Conservation (phyloP, 2,797 vertebrate genomes). For the Sebastes nivosus region DNA sequence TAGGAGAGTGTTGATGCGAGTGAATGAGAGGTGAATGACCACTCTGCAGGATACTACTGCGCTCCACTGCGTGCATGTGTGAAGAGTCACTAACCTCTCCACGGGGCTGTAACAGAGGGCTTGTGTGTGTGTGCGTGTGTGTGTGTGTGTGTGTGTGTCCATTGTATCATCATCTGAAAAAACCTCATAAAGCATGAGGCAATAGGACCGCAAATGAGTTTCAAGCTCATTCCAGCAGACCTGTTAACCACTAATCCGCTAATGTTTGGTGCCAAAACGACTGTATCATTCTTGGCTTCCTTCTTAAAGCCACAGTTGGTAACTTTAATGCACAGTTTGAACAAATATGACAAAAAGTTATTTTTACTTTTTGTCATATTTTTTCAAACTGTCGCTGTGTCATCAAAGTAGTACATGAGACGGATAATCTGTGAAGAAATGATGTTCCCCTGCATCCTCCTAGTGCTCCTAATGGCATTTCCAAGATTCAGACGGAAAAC, state of each 20-base stretch:
- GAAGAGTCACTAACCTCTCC: slow-evolving; percentile 40
- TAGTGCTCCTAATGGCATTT: too few relatives aligned
- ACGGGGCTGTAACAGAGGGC: not conserved
- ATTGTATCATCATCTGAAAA: not conserved
- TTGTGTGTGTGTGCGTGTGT: not conserved
- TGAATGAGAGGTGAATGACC: slow-evolving; percentile 14
- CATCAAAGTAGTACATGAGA: not conserved
- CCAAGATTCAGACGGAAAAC: not conserved
- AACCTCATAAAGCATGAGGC: not conserved
- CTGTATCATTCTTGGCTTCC: not conserved
- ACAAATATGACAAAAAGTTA: too few relatives aligned
- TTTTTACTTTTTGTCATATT: too few relatives aligned
- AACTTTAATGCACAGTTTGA: not conserved
- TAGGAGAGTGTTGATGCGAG: not conserved
- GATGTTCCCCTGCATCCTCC: not conserved
- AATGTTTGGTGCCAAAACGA: not conserved
- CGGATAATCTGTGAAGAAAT: not conserved
- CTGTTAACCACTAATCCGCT: not conserved
- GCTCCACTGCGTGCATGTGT: slow-evolving; percentile 37
- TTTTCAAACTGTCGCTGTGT: too few relatives aligned
- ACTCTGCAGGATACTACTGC: slow-evolving; percentile 17
- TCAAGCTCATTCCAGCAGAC: not conserved
- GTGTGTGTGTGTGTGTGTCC: not conserved
- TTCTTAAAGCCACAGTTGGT: not conserved
- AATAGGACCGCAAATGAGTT: not conserved